Base-by-base conservation (phyloP, 2,113 vertebrate genomes). In the Baryphthengus martii region DNA sequence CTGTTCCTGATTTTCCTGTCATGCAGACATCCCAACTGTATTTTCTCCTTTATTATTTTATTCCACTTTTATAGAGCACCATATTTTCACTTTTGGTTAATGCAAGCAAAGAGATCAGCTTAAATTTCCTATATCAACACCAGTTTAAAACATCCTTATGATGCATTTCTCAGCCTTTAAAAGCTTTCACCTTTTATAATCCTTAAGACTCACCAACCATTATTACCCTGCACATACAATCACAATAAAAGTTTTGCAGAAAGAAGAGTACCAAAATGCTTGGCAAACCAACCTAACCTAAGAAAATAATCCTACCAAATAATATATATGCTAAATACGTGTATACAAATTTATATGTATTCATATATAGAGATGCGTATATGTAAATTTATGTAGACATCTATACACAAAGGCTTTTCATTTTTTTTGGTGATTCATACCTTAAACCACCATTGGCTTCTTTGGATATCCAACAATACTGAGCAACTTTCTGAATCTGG, bases 131-230 rank as follows among this genome's bases (percentile, higher is more conserved):
- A 40, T 53, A 73, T 93, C 76, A 76, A 39, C 68, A 66, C 44
- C 24, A 61, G 49, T 78, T 95, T 88, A 74, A 96, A 92, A 77
- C n/a, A 93, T 10, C 23, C 13, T 83, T 84, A 67, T 33, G 63
- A 84, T 40, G 31, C 24, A 8, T 92, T 92, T 84, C 52, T 84
- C 62, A 74, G 39, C 44, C 79, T 86, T 83, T 72, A 90, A 94
- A 96, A 92, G 81, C 55, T 95, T 93, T 92, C 47, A 73, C 35
- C 24, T 95, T 90, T 84, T 61, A 72, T 71, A 63, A 76, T 74
- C 35, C 80, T 88, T 53, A 91, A 95, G 67, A 74, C 24, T 95
- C 39, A 37, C 47, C 72, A 78, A 86, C n/a, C 21, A 17, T 84
- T 86, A 92, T 49, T 74, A 63, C 26, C 25, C 52, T 71, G 63